Percentiles rank a stretch among this genome's conserved stretches.
These are phyloP conservation scores for Martes martes DNA, from an alignment of 2,113 vertebrate genomes.

Conservation along the genomic window DNA sequence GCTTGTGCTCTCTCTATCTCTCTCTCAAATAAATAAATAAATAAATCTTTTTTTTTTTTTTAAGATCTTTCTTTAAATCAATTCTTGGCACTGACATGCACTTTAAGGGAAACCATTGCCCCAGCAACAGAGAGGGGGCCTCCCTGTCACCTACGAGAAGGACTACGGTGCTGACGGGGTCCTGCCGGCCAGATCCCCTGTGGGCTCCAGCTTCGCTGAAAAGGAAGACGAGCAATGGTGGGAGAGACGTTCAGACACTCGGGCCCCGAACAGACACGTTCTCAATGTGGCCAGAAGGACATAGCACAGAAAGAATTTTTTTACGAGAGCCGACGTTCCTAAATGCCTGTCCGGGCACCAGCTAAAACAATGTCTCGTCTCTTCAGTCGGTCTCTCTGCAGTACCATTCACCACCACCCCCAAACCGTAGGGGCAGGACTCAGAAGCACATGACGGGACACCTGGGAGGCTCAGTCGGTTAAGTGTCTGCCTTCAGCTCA, in stretches of 20 bases:
- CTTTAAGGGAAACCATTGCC: not conserved
- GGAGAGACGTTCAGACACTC: no score
- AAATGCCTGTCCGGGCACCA: not conserved
- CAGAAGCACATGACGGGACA: not conserved
- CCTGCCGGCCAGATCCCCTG: not conserved
- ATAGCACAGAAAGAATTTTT: not conserved
- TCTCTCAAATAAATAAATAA: not conserved
- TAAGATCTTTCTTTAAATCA: not conserved
- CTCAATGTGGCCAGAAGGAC: not conserved
- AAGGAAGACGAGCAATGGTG: not conserved
- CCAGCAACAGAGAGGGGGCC: not conserved
- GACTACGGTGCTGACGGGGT: not conserved
- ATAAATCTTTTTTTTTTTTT: no score
- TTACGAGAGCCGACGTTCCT: not conserved
- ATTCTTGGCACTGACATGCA: not conserved
- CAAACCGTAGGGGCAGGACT: not conserved
- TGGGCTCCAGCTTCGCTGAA: not conserved
- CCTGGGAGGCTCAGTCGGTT: not conserved
- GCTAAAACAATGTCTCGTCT: not conserved
- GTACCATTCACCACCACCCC: not conserved
- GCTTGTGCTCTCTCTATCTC: no score
- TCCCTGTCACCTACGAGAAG: fast-evolving
- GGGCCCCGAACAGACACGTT: not conserved
- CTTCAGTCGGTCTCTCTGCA: fast-evolving
- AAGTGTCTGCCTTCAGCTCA: not conserved